Percentiles rank a stretch among this genome's conserved stretches.
Evolutionary conservation across 1,140 invertebrate genomes (phyloP).

Genomic region (Zaprionus vittiger): DNA sequence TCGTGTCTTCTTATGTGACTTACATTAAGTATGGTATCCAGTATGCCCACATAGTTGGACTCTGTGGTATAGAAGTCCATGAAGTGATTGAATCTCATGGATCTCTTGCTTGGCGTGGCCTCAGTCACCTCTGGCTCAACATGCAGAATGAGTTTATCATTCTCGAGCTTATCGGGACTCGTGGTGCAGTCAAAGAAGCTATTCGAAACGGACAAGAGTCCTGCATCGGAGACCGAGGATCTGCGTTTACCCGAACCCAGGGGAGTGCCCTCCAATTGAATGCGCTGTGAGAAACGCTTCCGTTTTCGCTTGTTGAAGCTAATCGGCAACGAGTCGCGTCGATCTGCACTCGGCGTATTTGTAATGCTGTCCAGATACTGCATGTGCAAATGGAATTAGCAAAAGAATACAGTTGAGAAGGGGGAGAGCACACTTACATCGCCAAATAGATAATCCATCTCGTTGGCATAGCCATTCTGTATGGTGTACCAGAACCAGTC

Average conservation of each 20-base stretch:
- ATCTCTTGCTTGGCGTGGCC: conserved; percentile 86
- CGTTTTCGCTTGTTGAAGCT: conserved; percentile 87
- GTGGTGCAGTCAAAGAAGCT: conserved; percentile 94
- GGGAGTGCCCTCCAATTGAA: conserved; percentile 76
- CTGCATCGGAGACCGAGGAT: conserved; percentile 93
- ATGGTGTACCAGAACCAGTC: conserved; percentile 98
- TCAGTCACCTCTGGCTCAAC: conserved; percentile 85
- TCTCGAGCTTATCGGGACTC: conserved; percentile 88
- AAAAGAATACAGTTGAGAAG: too few species aligned
- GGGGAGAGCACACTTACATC: conserved; percentile 87
- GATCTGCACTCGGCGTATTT: conserved; percentile 84
- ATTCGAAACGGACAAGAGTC: conserved; percentile 91
- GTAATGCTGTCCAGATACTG: conserved; percentile 84
- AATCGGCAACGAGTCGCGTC: conserved; percentile 86
- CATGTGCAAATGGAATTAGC: not conserved
- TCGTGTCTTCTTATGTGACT: not conserved
- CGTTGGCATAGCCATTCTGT: conserved; percentile 96
- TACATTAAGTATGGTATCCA: conserved; percentile 96
- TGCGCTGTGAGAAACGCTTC: conserved; percentile 87
- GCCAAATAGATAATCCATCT: conserved; percentile 94
- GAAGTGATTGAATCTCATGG: conserved; percentile 92
- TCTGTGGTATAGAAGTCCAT: conserved; percentile 98
- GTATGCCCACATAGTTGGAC: conserved; percentile 97
- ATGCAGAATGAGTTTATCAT: conserved; percentile 75
- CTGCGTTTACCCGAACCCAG: conserved; percentile 88